These are phyloP conservation scores for Amblyopsis rosae DNA, from an alignment of 2,113 vertebrate genomes.

Conservation along the genomic window DNA sequence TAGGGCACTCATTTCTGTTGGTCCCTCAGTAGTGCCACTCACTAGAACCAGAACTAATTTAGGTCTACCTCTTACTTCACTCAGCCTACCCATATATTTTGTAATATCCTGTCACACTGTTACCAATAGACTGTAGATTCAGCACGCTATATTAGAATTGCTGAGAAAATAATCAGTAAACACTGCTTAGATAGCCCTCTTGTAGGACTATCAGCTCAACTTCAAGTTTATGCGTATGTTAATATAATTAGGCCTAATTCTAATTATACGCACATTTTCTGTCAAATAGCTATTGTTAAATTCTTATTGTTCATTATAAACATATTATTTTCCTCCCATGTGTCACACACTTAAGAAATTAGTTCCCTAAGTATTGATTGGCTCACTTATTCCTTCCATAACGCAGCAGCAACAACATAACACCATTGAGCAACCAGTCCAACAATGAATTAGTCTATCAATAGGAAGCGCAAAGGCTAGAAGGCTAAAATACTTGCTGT, in stretches of 20 bases:
- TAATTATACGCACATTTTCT: too few species aligned
- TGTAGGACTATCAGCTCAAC: too few species aligned
- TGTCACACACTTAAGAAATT: background rate
- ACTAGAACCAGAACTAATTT: background rate
- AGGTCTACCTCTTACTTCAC: background rate
- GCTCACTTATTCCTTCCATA: constrained; percentile 14
- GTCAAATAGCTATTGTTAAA: too few species aligned
- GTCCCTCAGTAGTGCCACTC: background rate
- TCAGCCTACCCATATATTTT: background rate
- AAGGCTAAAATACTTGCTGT: constrained; percentile 6
- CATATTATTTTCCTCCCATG: background rate
- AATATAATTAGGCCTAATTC: too few species aligned
- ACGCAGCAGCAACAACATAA: constrained; percentile 12
- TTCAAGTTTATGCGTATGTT: too few species aligned
- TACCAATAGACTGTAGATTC: too few species aligned
- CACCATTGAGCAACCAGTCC: constrained; percentile 16
- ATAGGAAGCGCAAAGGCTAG: constrained; percentile 13
- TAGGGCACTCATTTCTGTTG: background rate
- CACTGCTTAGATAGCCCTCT: too few species aligned
- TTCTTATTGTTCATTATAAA: background rate
- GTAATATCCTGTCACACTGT: background rate
- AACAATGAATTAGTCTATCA: constrained; percentile 2
- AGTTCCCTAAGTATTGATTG: constrained; percentile 12
- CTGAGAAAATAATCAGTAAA: too few species aligned
- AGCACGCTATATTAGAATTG: too few species aligned